Percentiles rank a stretch among this genome's conserved stretches.
Conservation (phyloP, 30 jellyfish, hydroid and myxozoan species). For the Pelagia noctiluca region DNA sequence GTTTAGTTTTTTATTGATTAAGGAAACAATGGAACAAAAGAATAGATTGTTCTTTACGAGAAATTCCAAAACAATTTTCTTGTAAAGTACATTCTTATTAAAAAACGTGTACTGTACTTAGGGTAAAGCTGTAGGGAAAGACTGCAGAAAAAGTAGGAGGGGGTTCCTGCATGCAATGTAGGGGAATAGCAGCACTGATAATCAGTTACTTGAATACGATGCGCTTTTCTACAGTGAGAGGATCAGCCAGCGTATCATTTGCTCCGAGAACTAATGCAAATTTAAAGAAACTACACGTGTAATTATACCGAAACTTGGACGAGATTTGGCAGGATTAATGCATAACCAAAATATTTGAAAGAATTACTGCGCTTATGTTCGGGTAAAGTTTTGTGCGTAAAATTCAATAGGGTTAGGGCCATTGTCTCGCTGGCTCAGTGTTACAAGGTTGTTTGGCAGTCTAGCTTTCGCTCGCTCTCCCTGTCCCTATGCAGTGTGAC, state of each 20-base stretch:
- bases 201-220: constrained; percentile 67
- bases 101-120: no score
- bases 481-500: constrained; percentile 21
- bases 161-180: no score
- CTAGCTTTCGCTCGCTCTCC: background rate
- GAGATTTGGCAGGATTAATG: constrained; percentile 71
- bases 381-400: constrained; percentile 51
- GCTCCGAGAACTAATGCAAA: constrained; percentile 52
- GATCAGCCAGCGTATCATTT: constrained; percentile 80
- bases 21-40: no score
- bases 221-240: constrained; percentile 46
- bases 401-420: constrained; percentile 24
- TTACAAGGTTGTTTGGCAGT: background rate
- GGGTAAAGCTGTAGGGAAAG: no score
- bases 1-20: no score
- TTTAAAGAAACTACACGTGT: constrained; percentile 36
- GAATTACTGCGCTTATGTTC: constrained; percentile 65
- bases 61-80: no score
- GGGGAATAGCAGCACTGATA: no score
- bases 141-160: no score
- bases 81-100: no score
- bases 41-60: no score
- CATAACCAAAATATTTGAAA: constrained; percentile 59
- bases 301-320: constrained; percentile 45
- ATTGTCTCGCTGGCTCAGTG: constrained; percentile 42